These are phyloP conservation scores for Pterocles burchelli DNA, from an alignment of 2,113 vertebrate species.

Conservation along the genomic window DNA sequence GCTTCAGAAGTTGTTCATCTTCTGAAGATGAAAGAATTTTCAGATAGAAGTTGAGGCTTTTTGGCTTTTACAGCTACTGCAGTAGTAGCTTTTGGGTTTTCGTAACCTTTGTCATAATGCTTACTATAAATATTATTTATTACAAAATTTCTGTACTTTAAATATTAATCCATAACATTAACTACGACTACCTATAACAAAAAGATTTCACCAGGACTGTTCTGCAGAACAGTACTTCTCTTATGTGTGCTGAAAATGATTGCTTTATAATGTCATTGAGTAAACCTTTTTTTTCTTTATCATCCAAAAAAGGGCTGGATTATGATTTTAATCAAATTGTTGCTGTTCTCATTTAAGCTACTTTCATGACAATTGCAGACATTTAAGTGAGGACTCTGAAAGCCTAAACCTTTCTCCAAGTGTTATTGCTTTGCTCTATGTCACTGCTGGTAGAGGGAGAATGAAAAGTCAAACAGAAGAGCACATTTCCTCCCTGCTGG, in stretches of 20 bases:
- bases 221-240: not conserved
- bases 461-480: not conserved
- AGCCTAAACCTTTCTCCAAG: not conserved
- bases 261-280: not conserved
- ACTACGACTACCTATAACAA: not conserved
- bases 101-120: not conserved
- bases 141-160: not conserved
- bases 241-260: not conserved
- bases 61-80: not conserved
- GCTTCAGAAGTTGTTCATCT: not conserved
- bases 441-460: not conserved
- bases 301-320: not conserved
- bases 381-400: not conserved
- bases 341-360: not conserved
- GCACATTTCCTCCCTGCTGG: not conserved
- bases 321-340: not conserved
- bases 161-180: not conserved
- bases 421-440: not conserved
- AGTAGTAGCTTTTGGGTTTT: not conserved
- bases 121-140: not conserved
- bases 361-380: not conserved
- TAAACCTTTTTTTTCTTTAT: not conserved
- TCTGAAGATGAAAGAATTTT: not conserved
- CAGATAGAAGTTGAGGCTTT: not conserved
- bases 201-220: not conserved